These are phyloP conservation scores for Oeneis ivallda DNA, from an alignment of 2,888 invertebrate genomes.

Conservation along the genomic window DNA sequence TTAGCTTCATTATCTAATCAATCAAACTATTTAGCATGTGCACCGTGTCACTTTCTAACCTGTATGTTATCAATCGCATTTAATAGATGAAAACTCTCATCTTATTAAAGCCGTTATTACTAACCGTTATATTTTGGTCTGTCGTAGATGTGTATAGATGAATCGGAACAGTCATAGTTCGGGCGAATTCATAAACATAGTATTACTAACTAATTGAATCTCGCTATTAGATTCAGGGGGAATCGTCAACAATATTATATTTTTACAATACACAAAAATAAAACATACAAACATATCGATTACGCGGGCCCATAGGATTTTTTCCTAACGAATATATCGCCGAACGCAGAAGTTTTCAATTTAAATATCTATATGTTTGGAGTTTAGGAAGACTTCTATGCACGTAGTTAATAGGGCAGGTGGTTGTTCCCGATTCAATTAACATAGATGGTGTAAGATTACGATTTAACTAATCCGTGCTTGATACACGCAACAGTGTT, in stretches of 20 bases:
- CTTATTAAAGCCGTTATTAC: background rate
- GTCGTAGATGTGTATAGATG: background rate
- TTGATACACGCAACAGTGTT: conserved; percentile 62
- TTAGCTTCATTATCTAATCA: conserved; percentile 7
- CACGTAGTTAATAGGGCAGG: too few relatives aligned
- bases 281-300: too few relatives aligned
- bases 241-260: background rate
- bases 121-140: background rate
- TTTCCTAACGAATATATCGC: too few relatives aligned
- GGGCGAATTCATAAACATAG: too few relatives aligned
- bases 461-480: conserved; percentile 43
- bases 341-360: too few relatives aligned
- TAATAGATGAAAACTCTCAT: background rate
- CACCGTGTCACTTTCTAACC: conserved; percentile 27
- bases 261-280: too few relatives aligned
- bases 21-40: conserved; percentile 28
- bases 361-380: too few relatives aligned
- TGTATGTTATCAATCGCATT: background rate
- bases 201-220: too few relatives aligned
- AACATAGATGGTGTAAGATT: conserved; percentile 27
- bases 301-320: too few relatives aligned
- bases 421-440: background rate
- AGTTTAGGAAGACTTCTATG: too few relatives aligned
- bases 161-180: background rate
- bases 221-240: background rate